phyloP scores from a whole-genome alignment of 2,113 vertebrate genomes.

The Carassius carassius region DNA sequence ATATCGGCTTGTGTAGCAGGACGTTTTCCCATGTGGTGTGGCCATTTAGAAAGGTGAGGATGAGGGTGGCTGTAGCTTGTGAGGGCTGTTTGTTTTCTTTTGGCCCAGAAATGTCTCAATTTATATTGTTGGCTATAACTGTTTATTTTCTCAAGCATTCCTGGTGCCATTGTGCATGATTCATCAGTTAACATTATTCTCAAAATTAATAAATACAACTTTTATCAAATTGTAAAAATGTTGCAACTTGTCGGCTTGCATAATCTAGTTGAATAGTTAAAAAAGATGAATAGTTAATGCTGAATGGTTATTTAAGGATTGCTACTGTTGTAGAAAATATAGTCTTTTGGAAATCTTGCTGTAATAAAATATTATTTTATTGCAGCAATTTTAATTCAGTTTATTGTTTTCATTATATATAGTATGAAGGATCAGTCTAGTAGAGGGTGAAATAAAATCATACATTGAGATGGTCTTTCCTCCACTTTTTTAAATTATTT shows the following conservation, averaged over 20 bases:
- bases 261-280: neutral
- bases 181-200: neutral
- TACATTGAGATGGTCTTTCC: no score
- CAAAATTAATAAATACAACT: neutral
- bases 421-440: no score
- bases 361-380: neutral
- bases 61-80: conserved; percentile 2
- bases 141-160: neutral
- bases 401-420: no score
- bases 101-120: neutral
- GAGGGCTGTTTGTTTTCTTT: conserved; percentile 5
- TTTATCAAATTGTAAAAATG: neutral
- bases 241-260: neutral
- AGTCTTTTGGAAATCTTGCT: no score
- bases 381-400: neutral
- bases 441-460: no score
- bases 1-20: neutral
- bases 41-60: neutral
- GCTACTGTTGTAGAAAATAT: no score
- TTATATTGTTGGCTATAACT: neutral
- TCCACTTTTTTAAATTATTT: no score
- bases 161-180: neutral
- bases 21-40: conserved; percentile 3
- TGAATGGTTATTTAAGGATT: neutral
- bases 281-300: neutral